Base-by-base conservation (phyloP, 2,797 vertebrate species). In the Sibirionetta formosa region DNA sequence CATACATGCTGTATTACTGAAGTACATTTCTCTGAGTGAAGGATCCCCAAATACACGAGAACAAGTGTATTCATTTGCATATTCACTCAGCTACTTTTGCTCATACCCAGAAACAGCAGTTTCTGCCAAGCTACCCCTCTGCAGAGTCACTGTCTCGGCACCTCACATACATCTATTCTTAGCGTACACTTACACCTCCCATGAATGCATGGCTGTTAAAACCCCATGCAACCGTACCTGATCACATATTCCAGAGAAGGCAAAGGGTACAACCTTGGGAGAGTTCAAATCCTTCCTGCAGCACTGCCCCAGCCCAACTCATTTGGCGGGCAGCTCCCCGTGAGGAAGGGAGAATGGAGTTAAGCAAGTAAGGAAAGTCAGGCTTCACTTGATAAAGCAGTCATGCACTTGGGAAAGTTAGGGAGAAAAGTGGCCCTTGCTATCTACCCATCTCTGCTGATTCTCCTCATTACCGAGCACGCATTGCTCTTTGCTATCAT, bases 211-310 rank as follows among this genome's bases (percentile, higher is more conserved):
- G 40, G 40, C 76, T 75, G 17, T 18, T 33, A 35, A 79, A 44
- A 65, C 7, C 33, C 12, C 29, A 3, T 0, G 11, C 5, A 2
- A 48, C 44, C n/a, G 2, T 3, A 38, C 24, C 23, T 11, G 60
- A 31, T 23, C 33, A 42, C 31, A 4, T 2, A 35, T 3, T 31
- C 20, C 17, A 19, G 24, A 46, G 33, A 31, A 60, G n/a, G 36
- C 81, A 33, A 29, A 29, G 27, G n/a, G 12, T n/a, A 18, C 18
- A 16, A 36, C 51, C 56, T 60, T 20, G 12, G 51, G 42, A 14
- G 31, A 70, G 57, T 2, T 5, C 38, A 9, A 6, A n/a, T 46
- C 33, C 56, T 10, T 23, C 38, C 23, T 8, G 11, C 18, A 15
- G 57, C 58, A 16, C 23, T 14, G 11, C 23, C 14, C 36, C 64